A percentile compares a stretch with the other conserved stretches of the same genome.
phyloP scores from a whole-genome alignment of 92 coral and sea anemone genomes.

The Ricordea florida region DNA sequence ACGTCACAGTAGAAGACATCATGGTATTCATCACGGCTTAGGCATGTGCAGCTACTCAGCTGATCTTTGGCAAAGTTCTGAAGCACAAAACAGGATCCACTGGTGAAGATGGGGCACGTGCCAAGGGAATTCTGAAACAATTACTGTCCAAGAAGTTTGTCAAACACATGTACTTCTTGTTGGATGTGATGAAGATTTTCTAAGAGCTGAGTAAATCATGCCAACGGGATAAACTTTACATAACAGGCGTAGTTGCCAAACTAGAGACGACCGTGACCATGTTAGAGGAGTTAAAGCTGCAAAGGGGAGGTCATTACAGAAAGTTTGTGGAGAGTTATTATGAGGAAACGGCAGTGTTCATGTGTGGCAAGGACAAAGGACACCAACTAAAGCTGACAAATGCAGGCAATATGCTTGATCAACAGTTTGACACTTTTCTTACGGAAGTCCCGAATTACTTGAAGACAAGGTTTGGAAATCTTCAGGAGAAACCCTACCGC shows the following conservation, averaged over 20 bases:
- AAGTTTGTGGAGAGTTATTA: conserved; percentile 15
- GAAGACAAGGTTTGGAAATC: conserved; percentile 20
- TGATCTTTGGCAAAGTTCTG: too few species aligned
- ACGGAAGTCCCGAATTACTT: conserved; percentile 12
- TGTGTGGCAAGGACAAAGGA: conserved; percentile 9
- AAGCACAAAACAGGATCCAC: conserved; percentile 37
- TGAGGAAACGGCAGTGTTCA: conserved; percentile 15
- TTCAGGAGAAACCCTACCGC: conserved; percentile 26
- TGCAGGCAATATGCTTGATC: conserved; percentile 12
- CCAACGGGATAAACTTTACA: conserved; percentile 30
- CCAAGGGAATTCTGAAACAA: conserved; percentile 40
- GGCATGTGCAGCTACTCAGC: too few species aligned
- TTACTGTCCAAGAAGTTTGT: conserved; percentile 28
- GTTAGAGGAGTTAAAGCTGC: conserved; percentile 7
- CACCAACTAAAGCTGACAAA: conserved; percentile 20
- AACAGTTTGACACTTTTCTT: neutral
- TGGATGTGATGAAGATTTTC: conserved; percentile 33
- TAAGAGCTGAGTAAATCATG: conserved; percentile 40
- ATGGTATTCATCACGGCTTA: too few species aligned
- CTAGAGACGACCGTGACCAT: conserved; percentile 5
- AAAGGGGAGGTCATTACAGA: conserved; percentile 21
- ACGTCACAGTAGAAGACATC: conserved; percentile 25
- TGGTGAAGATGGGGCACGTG: conserved; percentile 31
- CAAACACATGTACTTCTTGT: conserved; percentile 32
- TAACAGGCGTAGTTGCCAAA: conserved; percentile 14